phyloP scores from a whole-genome alignment of 2,888 invertebrate species.

The Tribolium freemani region DNA sequence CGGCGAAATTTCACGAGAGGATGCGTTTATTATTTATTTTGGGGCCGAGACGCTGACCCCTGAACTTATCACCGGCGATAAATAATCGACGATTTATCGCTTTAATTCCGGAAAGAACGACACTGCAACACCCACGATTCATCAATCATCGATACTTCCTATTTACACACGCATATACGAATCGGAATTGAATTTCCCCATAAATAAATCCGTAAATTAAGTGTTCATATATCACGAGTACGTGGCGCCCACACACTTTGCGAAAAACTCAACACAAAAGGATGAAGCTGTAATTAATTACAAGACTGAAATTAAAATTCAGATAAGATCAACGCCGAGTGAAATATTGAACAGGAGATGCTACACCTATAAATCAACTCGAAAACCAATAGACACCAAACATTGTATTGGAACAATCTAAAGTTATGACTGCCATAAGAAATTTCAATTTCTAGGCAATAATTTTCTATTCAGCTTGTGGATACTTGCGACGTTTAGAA shows the following conservation, averaged over 20 bases:
- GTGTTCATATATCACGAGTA: slow-evolving; percentile 52
- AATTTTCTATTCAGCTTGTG: slow-evolving; percentile 20
- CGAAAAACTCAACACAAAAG: slow-evolving; percentile 47
- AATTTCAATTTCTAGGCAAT: slow-evolving; percentile 34
- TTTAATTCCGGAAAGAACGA: slow-evolving; percentile 34
- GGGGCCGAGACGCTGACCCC: slow-evolving; percentile 33
- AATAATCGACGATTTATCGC: slow-evolving; percentile 42
- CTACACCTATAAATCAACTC: not conserved
- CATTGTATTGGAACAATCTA: slow-evolving; percentile 21
- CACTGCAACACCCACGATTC: slow-evolving; percentile 35
- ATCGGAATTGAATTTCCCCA: slow-evolving; percentile 47
- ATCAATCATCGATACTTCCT: slow-evolving; percentile 46
- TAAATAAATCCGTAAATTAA: slow-evolving; percentile 49
- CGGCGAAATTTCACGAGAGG: slow-evolving; percentile 42
- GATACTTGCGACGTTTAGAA: slow-evolving; percentile 22
- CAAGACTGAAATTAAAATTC: slow-evolving; percentile 39
- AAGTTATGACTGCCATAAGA: slow-evolving; percentile 25
- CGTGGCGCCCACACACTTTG: slow-evolving; percentile 54
- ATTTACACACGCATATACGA: slow-evolving; percentile 38
- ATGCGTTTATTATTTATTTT: slow-evolving; percentile 40
- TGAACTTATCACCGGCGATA: slow-evolving; percentile 41
- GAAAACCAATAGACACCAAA: slow-evolving; percentile 12
- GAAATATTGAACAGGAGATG: slow-evolving; percentile 31
- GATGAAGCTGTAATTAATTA: slow-evolving; percentile 44
- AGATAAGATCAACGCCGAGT: slow-evolving; percentile 41